Evolutionary conservation across 2,113 vertebrate genomes (phyloP), one percentile per base, ranked within the genome.

Genomic region (Pituophis catenifer): DNA sequence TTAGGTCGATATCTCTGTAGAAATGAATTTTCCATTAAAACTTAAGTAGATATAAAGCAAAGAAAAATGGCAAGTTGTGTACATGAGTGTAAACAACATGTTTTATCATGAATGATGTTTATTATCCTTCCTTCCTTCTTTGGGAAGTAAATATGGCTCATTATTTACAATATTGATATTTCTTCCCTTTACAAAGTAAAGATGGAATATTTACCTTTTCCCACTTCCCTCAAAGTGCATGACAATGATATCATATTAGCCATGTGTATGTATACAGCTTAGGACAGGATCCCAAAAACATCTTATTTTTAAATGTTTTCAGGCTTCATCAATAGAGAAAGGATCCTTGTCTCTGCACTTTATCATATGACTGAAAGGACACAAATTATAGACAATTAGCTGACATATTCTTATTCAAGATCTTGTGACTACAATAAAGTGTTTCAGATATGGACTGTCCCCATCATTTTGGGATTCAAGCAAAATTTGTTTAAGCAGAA

Each of bases 391-490:
- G 15, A 86, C 87, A 75, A 17, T 86, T 55, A 57, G 50, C 26
- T 55, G 13, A 54, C 62, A n/a, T 24, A 12, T 57, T 91, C 59
- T 57, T 38, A 23, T 65, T 3, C 70, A 87, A 85, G 70, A 89
- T 44, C 90, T 91, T 89, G n/a, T 92, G 93, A 94, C 55, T 85
- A 86, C 90, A 89, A 52, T 89, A 38, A 33, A 91, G 62, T 58
- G 44, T 81, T 93, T 93, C 62, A 91, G n/a, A 50, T 70, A 57
- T 50, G 2, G 52, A 89, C 53, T 17, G 0, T 17, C 29, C 54
- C 33, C 54, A 59, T 4, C 19, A 70, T 58, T 52, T 23, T 29
- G 50, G 54, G 29, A 48, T 62, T 91, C 33, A 89, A 86, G 54
- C 62, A 87, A 75, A 58, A 48, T 50, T 88, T 81, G 9, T 91